Evolutionary conservation across 2,888 invertebrate species (phyloP).

Genomic region (Drosophila nigricruria): DNA sequence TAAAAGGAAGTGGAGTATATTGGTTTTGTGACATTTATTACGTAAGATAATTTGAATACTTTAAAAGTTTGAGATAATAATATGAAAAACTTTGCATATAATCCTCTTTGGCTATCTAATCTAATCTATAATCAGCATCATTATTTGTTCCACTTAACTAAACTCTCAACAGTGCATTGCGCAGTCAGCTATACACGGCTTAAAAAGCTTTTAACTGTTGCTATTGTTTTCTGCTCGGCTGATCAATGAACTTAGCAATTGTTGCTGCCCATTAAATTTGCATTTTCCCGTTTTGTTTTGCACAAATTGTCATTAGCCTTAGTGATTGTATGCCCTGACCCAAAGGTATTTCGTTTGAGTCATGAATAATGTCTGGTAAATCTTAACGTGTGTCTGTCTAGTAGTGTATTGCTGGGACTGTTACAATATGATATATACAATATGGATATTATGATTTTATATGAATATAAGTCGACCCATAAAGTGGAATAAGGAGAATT

Average conservation of each 20-base stretch:
- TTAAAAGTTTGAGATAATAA: too few relatives aligned
- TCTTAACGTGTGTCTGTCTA: not conserved
- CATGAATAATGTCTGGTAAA: not conserved
- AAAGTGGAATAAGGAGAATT: not conserved
- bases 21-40: not conserved
- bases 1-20: not conserved
- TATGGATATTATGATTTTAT: not conserved
- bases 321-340: conserved; percentile 30
- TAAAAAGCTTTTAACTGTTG: not conserved
- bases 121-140: not conserved
- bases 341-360: not conserved
- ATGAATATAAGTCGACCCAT: too few relatives aligned
- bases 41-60: too few relatives aligned
- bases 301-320: conserved; percentile 51
- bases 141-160: not conserved
- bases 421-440: not conserved
- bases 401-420: not conserved
- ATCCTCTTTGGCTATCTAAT: not conserved
- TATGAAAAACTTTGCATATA: too few relatives aligned
- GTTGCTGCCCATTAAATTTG: conserved; percentile 64
- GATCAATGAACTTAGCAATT: conserved; percentile 74
- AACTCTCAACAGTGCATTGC: not conserved
- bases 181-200: not conserved
- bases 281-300: conserved; percentile 55
- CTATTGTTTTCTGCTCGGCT: conserved; percentile 35